Conservation (phyloP, 2,797 vertebrate genomes). For the Eulemur mongoz region DNA sequence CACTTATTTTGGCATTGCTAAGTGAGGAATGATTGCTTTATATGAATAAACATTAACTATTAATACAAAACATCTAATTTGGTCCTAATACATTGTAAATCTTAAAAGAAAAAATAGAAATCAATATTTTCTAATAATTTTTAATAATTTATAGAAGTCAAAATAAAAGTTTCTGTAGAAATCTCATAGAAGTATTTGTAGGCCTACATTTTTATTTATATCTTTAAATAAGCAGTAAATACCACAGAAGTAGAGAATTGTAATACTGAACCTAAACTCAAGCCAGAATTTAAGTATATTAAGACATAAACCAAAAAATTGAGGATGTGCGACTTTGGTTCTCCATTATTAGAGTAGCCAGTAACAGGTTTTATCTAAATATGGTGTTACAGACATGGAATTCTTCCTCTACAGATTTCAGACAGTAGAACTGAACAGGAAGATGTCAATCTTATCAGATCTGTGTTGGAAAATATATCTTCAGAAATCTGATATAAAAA, state of each 20-base stretch:
- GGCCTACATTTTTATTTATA: not conserved
- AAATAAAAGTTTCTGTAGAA: not conserved
- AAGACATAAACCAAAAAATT: not conserved
- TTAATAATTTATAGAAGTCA: not conserved
- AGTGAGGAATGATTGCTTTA: constrained; percentile 34
- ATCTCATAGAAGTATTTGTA: not conserved
- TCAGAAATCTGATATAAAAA: not conserved
- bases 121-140: not conserved
- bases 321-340: not conserved
- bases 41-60: constrained; percentile 22
- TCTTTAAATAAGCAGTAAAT: not conserved
- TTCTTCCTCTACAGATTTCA: not conserved
- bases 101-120: constrained; percentile 16
- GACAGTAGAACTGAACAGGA: not conserved
- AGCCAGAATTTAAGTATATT: not conserved
- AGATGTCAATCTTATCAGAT: not conserved
- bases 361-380: not conserved
- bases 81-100: not conserved
- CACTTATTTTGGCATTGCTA: constrained; percentile 54
- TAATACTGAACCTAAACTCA: not conserved
- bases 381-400: not conserved
- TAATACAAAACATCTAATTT: not conserved
- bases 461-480: not conserved
- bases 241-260: not conserved
- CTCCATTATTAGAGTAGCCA: not conserved